Percentiles rank a stretch among this genome's conserved stretches.
Evolutionary conservation across 1,140 invertebrate genomes (phyloP).

Genomic region (Drosophila pachea): DNA sequence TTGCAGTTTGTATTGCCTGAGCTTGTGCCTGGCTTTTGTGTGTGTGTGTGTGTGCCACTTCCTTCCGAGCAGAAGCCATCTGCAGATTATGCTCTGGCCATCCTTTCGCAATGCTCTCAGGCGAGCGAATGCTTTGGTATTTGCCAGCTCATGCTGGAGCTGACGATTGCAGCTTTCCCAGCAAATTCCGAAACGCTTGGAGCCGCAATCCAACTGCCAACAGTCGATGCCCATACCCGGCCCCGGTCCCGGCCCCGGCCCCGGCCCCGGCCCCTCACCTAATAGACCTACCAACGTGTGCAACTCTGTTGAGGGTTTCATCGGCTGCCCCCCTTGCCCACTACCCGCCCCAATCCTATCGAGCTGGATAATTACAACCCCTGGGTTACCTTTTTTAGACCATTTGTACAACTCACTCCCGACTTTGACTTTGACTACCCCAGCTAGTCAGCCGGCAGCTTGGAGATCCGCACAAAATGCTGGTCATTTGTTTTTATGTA

Average conservation of each 20-base stretch:
- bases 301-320: conserved; percentile 35
- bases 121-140: conserved; percentile 13
- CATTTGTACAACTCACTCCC: conserved; percentile 44
- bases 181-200: conserved; percentile 43
- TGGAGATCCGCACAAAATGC: conserved; percentile 61
- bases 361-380: conserved; percentile 65
- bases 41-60: conserved; percentile 3
- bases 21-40: neutral
- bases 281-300: conserved; percentile 38
- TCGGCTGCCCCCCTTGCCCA: conserved; percentile 6
- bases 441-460: conserved; percentile 6
- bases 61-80: conserved; percentile 13
- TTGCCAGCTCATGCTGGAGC: conserved; percentile 55
- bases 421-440: conserved; percentile 30
- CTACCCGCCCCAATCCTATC: neutral
- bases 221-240: too few species aligned
- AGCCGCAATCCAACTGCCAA: too few species aligned
- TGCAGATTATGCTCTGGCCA: conserved; percentile 17
- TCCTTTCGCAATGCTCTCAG: conserved; percentile 10
- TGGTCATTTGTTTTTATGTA: conserved; percentile 77
- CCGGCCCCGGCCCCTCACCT: conserved; percentile 21
- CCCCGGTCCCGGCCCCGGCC: neutral
- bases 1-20: neutral
- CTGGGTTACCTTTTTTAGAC: conserved; percentile 35
- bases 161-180: conserved; percentile 48